Base-by-base conservation (phyloP, 2,888 invertebrate species). In the Troilus luridus region DNA sequence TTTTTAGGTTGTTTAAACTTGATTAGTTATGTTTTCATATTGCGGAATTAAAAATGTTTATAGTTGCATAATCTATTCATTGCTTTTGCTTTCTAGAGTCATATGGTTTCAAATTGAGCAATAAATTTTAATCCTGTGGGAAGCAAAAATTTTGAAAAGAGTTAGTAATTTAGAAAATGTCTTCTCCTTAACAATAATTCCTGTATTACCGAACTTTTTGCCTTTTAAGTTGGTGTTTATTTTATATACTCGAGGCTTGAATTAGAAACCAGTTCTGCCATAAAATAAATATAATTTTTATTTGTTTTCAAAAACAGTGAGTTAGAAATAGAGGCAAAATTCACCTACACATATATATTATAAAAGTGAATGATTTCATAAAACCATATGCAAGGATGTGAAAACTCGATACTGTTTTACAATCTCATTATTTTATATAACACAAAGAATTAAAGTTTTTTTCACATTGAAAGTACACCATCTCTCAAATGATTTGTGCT, bases 181-280 rank as follows among this genome's bases (percentile, higher is more conserved):
- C 27, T 77, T 41, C 41, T 41, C 41, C 72, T 77, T 77, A 77
- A 77, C 17, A 77, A 77, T 77, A 77, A 77, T 77, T 58, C 85
- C 85, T 85, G 85, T 85, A 85, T 85, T 85, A 56, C 85, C 85
- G 85, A 85, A 56, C 85, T 11, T n/a, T 85, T 85, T 85, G 85
- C 54, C 56, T 85, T 85, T 85, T 85, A 54, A 54, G 56, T 85
- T 85, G 85, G 85, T 85, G 85, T 85, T 85, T 56, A 12, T 56
- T 85, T 85, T n/a, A 81, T 81, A 54, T 54, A 54, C 54, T 81
- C 56, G 56, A 77, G n/a, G 85, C 85, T 56, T 41, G 72, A 77
- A 41, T 77, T 77, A 41, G 7, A 77, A 41, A 77, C 24, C 72
- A 77, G 24, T 77, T 41, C n/a, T 41, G 85, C n/a, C 14, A 85